Evolutionary conservation across 1,140 invertebrate genomes (phyloP).

Genomic region (Drosophila yakuba): DNA sequence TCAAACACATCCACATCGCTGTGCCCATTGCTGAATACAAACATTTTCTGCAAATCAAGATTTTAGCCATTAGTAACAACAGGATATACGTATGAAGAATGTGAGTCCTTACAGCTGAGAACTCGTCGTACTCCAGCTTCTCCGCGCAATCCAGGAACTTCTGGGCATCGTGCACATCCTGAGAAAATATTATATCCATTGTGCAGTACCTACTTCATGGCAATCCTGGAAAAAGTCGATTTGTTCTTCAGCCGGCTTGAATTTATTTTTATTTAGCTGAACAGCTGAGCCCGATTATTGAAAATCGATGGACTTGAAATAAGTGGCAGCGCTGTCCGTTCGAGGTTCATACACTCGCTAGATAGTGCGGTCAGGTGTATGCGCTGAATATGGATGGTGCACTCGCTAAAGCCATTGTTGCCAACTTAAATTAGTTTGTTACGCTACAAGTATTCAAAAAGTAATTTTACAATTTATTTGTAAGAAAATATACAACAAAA

Average conservation of each 20-base stretch:
- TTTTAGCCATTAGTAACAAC: neutral
- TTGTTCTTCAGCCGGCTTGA: slow-evolving; percentile 32
- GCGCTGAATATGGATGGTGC: too few species aligned
- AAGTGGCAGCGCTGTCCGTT: too few species aligned
- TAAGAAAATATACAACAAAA: too few species aligned
- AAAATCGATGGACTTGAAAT: neutral
- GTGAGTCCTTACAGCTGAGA: slow-evolving; percentile 46
- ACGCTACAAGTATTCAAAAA: too few species aligned
- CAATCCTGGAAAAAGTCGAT: neutral
- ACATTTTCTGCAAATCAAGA: slow-evolving; percentile 56
- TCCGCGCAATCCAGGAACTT: slow-evolving; percentile 59
- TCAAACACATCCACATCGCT: slow-evolving; percentile 76
- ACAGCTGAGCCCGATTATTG: neutral
- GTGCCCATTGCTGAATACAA: slow-evolving; percentile 47
- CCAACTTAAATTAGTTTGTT: too few species aligned
- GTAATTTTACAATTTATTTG: too few species aligned
- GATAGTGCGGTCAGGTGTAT: too few species aligned
- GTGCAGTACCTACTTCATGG: slow-evolving; percentile 1
- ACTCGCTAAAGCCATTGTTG: too few species aligned
- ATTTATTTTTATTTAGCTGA: neutral
- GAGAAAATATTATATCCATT: slow-evolving; percentile 63
- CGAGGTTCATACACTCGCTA: too few species aligned
- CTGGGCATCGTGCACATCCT: slow-evolving; percentile 30
- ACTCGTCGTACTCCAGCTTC: slow-evolving; percentile 61
- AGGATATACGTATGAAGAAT: neutral